Evolutionary conservation across 2,113 vertebrate species (phyloP).

Genomic region (Sphyrna mokarran): DNA sequence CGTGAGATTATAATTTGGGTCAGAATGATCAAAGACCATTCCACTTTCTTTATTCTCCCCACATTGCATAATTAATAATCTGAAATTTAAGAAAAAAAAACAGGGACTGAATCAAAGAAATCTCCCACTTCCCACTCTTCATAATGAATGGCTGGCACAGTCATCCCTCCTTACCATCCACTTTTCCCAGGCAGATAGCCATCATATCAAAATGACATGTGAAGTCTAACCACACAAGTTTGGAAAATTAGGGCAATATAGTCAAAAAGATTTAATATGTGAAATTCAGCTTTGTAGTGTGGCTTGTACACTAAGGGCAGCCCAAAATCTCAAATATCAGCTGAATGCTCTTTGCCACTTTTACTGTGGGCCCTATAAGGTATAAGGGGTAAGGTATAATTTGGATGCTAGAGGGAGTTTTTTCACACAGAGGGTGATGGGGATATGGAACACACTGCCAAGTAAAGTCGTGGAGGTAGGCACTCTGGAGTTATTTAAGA

Average conservation of each 20-base stretch:
- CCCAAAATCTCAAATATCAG: no score
- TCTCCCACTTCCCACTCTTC: not conserved
- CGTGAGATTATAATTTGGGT: not conserved
- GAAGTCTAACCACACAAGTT: not conserved
- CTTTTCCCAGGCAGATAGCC: not conserved
- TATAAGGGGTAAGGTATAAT: no score
- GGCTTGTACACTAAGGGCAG: no score
- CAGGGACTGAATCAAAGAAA: not conserved
- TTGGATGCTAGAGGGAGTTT: no score
- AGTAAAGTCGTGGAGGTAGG: no score
- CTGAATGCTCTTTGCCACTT: no score
- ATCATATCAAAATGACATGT: not conserved
- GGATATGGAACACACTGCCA: no score
- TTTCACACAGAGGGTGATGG: no score
- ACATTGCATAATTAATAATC: not conserved
- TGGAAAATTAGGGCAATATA: not conserved
- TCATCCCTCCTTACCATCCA: not conserved
- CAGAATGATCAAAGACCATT: not conserved
- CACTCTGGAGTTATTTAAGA: no score
- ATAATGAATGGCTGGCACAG: not conserved
- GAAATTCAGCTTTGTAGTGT: no score
- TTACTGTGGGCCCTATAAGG: no score
- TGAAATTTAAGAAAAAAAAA: not conserved
- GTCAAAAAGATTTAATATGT: not conserved
- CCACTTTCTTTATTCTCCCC: not conserved